Percentiles rank a stretch among this genome's conserved stretches.
Conservation (phyloP, 2,797 vertebrate species). For the Xenentodon cancila region DNA sequence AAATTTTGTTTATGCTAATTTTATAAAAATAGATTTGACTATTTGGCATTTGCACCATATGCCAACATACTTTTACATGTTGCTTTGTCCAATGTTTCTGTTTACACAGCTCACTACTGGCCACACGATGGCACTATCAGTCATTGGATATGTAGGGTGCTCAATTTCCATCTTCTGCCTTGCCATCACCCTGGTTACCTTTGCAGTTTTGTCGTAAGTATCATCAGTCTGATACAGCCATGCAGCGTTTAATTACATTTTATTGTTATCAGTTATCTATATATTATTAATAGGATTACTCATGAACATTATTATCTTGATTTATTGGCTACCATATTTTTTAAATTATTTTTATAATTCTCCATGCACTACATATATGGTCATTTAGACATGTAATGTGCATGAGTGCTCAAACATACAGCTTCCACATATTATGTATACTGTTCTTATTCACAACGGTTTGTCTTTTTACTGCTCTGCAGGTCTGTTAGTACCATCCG, state of each 20-base stretch:
- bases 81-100: slow-evolving; percentile 28
- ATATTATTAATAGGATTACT: too few relatives aligned
- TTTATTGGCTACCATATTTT: too few relatives aligned
- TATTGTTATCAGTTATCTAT: neutral
- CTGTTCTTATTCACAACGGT: neutral
- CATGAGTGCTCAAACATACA: neutral
- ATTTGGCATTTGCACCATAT: neutral
- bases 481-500: slow-evolving; percentile 96
- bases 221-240: neutral
- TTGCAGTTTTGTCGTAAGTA: slow-evolving; percentile 97
- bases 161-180: slow-evolving; percentile 94
- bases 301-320: too few relatives aligned
- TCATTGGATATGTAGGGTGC: slow-evolving; percentile 95
- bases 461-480: slow-evolving; percentile 24
- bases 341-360: neutral
- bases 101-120: slow-evolving; percentile 82
- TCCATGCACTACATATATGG: neutral
- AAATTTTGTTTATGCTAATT: slow-evolving; percentile 9
- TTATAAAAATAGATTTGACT: slow-evolving; percentile 2
- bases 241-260: neutral
- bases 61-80: neutral
- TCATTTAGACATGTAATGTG: too few relatives aligned
- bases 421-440: neutral
- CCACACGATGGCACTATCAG: slow-evolving; percentile 95
- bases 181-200: slow-evolving; percentile 92